Percentiles rank a stretch among this genome's conserved stretches.
Conservation (phyloP, 2,797 vertebrate genomes). For the Schizopygopsis malacanthus region DNA sequence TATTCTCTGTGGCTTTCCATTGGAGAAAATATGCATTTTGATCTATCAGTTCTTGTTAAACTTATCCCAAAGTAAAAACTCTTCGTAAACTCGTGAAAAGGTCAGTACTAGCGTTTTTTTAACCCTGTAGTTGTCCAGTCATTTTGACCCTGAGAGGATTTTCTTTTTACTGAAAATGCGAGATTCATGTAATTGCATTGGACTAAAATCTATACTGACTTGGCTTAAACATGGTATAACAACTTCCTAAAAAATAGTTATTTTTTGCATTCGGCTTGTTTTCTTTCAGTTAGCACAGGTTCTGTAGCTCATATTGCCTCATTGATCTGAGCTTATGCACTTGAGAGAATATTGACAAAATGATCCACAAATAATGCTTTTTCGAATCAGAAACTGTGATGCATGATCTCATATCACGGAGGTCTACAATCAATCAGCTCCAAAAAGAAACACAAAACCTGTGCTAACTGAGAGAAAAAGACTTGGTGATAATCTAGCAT, state of each 20-base stretch:
- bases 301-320: neutral
- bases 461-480: neutral
- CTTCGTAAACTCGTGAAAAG: too few species aligned
- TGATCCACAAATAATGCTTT: neutral
- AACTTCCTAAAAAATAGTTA: too few species aligned
- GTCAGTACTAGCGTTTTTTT: neutral
- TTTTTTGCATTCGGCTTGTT: neutral
- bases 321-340: neutral
- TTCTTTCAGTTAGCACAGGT: neutral
- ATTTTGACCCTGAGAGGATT: neutral
- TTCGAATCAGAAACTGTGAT: neutral
- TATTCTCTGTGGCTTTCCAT: conserved; percentile 29
- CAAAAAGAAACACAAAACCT: neutral
- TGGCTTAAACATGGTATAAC: too few species aligned
- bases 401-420: too few species aligned
- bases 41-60: conserved; percentile 1
- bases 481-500: neutral
- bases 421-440: neutral
- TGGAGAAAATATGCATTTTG: neutral
- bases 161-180: neutral
- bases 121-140: neutral
- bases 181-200: neutral
- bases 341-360: neutral
- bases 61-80: neutral
- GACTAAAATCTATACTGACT: neutral